Evolutionary conservation across 2,113 vertebrate species (phyloP).

Genomic region (Gavialis gangeticus): DNA sequence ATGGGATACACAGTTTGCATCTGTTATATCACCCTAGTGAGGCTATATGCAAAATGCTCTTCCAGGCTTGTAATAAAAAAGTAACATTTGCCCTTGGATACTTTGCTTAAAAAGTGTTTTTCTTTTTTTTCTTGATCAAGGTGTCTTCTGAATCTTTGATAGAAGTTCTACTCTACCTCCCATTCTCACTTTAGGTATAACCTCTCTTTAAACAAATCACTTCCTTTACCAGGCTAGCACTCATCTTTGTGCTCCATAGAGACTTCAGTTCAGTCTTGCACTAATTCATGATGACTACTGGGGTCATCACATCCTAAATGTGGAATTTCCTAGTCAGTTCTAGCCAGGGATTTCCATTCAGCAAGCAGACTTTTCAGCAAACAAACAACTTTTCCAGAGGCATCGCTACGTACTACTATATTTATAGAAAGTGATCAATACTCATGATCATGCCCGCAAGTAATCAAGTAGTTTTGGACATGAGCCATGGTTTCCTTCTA

Average conservation of each 20-base stretch:
- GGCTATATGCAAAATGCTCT: background rate
- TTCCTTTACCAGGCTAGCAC: background rate
- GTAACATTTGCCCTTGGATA: background rate
- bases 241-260: background rate
- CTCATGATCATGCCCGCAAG: accelerated
- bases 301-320: background rate
- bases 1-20: accelerated
- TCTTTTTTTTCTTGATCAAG: background rate
- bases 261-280: background rate
- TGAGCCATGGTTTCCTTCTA: background rate
- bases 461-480: background rate
- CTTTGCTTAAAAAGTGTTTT: background rate
- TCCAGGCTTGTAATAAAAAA: background rate
- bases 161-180: background rate
- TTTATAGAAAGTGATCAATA: background rate
- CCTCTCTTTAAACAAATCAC: background rate
- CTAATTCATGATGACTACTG: background rate
- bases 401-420: background rate
- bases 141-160: background rate
- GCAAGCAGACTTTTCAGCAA: background rate
- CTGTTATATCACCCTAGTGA: background rate
- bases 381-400: background rate
- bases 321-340: background rate
- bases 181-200: background rate
- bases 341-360: background rate